Percentiles rank a stretch among this genome's conserved stretches.
These are phyloP conservation scores for Pygocentrus nattereri DNA, from an alignment of 2,797 vertebrate species.

Conservation along the genomic window DNA sequence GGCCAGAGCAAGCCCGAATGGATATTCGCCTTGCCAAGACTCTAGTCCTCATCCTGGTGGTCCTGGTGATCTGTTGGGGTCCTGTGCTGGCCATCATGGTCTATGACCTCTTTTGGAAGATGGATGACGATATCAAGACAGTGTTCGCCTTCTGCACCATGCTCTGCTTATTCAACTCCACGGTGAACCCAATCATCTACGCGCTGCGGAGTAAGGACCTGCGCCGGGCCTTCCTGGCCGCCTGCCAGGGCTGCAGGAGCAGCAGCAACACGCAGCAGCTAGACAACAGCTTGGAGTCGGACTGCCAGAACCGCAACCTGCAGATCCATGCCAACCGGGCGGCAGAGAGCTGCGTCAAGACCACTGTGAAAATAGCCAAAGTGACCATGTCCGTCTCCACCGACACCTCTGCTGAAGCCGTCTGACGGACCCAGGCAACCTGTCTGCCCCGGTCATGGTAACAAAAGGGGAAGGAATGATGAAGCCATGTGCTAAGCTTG, in stretches of 20 bases:
- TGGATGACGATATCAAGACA: constrained; percentile 97
- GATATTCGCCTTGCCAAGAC: constrained; percentile 99
- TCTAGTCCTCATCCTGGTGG: constrained; percentile 96
- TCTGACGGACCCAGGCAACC: constrained; percentile 69
- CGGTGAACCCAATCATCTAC: constrained; percentile 98
- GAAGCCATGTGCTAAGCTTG: constrained; percentile 62
- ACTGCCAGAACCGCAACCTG: constrained; percentile 92
- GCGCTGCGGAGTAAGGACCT: constrained; percentile 98
- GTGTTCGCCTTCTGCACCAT: constrained; percentile 98
- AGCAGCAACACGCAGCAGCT: constrained; percentile 84
- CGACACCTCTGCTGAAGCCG: constrained; percentile 97
- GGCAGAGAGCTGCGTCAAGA: constrained; percentile 97
- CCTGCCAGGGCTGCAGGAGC: constrained; percentile 91
- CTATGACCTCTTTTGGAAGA: constrained; percentile 98
- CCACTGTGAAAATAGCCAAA: constrained; percentile 99
- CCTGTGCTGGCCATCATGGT: constrained; percentile 98
- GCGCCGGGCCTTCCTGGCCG: constrained; percentile 93
- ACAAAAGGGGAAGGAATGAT: constrained; percentile 64
- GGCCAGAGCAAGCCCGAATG: constrained; percentile 97
- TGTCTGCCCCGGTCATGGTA: neutral
- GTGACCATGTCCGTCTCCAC: constrained; percentile 99
- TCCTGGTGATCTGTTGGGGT: constrained; percentile 99
- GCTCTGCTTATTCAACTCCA: constrained; percentile 98
- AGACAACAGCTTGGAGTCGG: constrained; percentile 98
- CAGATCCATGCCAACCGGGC: constrained; percentile 93